Evolutionary conservation across 2,888 invertebrate species (phyloP), one percentile per base, ranked within the genome.

Genomic region (Drosophila melanosoma): DNA sequence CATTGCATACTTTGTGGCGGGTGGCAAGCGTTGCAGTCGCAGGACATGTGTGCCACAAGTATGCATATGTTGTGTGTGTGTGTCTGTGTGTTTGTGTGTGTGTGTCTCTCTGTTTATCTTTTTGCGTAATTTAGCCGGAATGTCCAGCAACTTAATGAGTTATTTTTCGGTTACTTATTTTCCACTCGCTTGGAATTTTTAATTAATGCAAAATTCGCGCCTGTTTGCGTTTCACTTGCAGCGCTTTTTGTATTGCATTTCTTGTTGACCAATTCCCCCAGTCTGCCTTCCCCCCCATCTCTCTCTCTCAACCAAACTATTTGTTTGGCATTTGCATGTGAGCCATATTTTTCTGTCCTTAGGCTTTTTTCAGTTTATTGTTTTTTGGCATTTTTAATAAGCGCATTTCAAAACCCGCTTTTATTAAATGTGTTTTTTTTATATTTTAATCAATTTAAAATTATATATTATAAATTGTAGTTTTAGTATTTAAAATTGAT

Each of bases 81-180:
- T 29, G 23, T 62, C 60, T 51, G 54, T 61, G 54, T 45, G 69
- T 38, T 38, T 67, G 36, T 61, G 54, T 67, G 61, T 60, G 29
- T 69, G 52, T 56, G 35, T 58, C 42, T 36, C 20, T 64, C 15
- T 56, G 35, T 58, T 51, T 40, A 26, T 64, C 15, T 57, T 62
- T 69, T 61, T 69, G 75, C 66, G 77, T 74, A 69, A 82, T 82
- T 78, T 77, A 65, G 76, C 79, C 79, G 81, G 88, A 90, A 91
- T 91, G 90, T 88, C 87, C 91, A 83, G 88, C 83, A 85, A 85
- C 81, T 91, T 91, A 91, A 91, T 91, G 91, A 91, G 91, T 90
- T 90, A 85, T 87, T 89, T 85, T 87, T 78, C 29, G 69, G 69
- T 76, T 75, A 76, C 69, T 88, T 84, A 57, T 83, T 82, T 83